These are phyloP conservation scores for Zapus hudsonius DNA, from an alignment of 2,113 vertebrate species.

Conservation along the genomic window DNA sequence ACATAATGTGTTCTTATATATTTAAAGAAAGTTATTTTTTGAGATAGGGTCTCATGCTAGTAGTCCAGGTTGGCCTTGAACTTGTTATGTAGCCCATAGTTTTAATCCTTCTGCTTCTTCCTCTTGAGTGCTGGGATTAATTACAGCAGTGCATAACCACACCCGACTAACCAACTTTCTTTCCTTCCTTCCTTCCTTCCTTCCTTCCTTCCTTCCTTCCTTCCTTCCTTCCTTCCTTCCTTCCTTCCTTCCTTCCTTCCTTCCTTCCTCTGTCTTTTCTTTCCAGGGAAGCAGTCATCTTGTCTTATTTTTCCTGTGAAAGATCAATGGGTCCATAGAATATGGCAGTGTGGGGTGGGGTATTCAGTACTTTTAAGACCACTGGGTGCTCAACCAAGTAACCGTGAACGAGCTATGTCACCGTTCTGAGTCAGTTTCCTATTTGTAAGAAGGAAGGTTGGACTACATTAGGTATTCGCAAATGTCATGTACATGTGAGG, in stretches of 20 bases:
- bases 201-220: too few relatives aligned
- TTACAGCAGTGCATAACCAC: too few relatives aligned
- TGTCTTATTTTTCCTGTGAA: conserved; percentile 25
- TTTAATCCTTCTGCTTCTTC: too few relatives aligned
- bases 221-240: too few relatives aligned
- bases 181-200: too few relatives aligned
- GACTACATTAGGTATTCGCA: neutral
- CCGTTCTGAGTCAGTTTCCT: neutral
- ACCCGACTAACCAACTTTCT: neutral
- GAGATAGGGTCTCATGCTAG: too few relatives aligned
- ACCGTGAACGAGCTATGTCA: neutral
- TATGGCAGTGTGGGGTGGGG: neutral
- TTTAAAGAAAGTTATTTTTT: neutral
- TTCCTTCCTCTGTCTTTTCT: neutral
- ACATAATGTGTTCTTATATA: neutral
- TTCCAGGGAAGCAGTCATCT: neutral
- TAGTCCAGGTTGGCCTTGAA: too few relatives aligned
- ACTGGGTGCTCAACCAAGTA: neutral
- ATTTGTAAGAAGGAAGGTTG: neutral
- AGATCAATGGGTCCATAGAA: neutral
- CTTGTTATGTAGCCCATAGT: too few relatives aligned
- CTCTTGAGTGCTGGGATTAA: too few relatives aligned
- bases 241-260: too few relatives aligned
- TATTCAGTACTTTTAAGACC: neutral
- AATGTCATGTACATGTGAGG: neutral